Evolutionary conservation across 2,888 invertebrate species (phyloP).

Genomic region (Nasonia oneida): DNA sequence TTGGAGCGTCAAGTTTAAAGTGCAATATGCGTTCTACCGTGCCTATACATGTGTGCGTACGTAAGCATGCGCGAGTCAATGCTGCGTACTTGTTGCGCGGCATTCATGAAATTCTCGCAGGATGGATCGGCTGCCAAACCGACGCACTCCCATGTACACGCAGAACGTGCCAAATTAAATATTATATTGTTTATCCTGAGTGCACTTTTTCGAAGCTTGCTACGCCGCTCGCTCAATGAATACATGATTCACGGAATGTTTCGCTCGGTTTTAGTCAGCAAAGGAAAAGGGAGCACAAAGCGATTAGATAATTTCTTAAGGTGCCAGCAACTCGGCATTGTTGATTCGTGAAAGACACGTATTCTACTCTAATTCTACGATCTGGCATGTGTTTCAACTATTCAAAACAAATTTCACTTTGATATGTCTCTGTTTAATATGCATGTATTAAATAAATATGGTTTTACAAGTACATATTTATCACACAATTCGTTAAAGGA

Average conservation of each 20-base stretch:
- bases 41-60: slow-evolving; percentile 8
- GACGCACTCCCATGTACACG: not conserved
- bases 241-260: not conserved
- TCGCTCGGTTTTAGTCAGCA: not conserved
- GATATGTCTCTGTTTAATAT: slow-evolving; percentile 41
- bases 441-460: slow-evolving; percentile 50
- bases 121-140: slow-evolving; percentile 32
- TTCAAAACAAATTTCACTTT: slow-evolving; percentile 48
- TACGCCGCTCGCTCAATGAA: not conserved
- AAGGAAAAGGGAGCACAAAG: not conserved
- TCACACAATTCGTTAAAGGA: slow-evolving; percentile 41
- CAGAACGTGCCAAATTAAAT: not conserved
- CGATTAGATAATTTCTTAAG: not conserved
- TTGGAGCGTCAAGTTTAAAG: slow-evolving; percentile 31
- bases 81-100: slow-evolving; percentile 40
- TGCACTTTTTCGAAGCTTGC: not conserved
- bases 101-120: slow-evolving; percentile 10
- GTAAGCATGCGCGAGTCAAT: not conserved
- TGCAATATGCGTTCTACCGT: slow-evolving; percentile 2
- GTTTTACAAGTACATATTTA: slow-evolving; percentile 47
- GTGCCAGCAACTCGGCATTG: not conserved
- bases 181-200: not conserved
- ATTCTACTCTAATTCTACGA: slow-evolving; percentile 54
- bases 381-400: slow-evolving; percentile 33
- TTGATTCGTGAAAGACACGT: not conserved